These are phyloP conservation scores for Malurus melanocephalus DNA, from an alignment of 2,113 vertebrate genomes.

Conservation along the genomic window DNA sequence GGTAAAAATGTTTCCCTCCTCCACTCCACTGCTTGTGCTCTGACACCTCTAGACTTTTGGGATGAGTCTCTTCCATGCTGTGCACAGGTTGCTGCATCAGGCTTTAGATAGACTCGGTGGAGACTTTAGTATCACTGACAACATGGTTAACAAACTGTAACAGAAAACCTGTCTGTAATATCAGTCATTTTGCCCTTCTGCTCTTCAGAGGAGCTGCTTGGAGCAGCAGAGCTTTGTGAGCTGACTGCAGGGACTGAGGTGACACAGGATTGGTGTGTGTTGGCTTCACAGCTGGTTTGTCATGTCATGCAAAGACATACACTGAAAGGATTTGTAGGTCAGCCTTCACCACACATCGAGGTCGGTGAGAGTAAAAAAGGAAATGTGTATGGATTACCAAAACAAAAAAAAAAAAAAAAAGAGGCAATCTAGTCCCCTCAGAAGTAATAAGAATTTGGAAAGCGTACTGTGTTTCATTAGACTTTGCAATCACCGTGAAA, in stretches of 20 bases:
- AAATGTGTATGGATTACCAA: neutral
- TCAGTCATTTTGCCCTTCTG: neutral
- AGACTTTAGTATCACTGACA: neutral
- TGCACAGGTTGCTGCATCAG: neutral
- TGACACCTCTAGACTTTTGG: neutral
- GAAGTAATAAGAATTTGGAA: neutral
- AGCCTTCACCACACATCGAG: neutral
- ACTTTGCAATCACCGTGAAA: too few relatives aligned
- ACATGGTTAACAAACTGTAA: neutral
- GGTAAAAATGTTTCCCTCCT: neutral
- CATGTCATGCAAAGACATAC: rapidly evolving
- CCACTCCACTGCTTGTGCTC: neutral
- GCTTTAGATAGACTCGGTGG: rapidly evolving
- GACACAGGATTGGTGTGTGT: neutral
- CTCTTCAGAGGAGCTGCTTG: neutral
- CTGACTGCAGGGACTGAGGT: neutral
- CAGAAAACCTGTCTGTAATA: neutral
- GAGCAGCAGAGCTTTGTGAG: neutral
- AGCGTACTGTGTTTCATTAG: neutral
- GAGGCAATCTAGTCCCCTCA: neutral
- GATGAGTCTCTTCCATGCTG: neutral
- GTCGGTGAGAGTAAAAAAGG: neutral
- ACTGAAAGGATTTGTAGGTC: neutral
- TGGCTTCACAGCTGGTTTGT: neutral
- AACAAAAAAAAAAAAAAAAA: neutral